Percentiles rank a stretch among this genome's conserved stretches.
phyloP scores from a whole-genome alignment of 2,797 vertebrate genomes.

The Coregonus sp. region DNA sequence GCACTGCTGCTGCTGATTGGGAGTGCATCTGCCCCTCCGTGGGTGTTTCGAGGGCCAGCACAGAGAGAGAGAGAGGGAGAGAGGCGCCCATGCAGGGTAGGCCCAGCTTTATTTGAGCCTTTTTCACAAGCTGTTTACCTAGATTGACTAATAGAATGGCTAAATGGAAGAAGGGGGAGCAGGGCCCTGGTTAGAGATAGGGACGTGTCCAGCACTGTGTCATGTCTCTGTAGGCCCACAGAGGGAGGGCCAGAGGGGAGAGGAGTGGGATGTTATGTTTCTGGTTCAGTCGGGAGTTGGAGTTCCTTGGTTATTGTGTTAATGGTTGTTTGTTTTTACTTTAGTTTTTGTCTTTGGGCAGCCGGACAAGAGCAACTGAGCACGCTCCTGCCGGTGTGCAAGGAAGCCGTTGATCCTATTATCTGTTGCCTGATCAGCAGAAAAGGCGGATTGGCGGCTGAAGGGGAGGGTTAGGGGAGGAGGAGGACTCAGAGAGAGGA shows the following conservation, averaged over 20 bases:
- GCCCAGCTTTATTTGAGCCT: conserved; percentile 30
- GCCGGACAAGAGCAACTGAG: conserved; percentile 35
- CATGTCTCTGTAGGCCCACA: conserved; percentile 21
- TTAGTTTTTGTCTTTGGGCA: conserved; percentile 28
- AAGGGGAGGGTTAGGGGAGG: conserved; percentile 18
- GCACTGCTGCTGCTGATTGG: conserved; percentile 47
- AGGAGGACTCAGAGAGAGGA: conserved; percentile 28
- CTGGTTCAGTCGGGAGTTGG: conserved; percentile 8
- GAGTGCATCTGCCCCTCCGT: conserved; percentile 47
- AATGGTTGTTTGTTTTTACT: conserved; percentile 40
- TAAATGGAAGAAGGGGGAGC: conserved; percentile 9
- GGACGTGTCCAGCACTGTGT: conserved; percentile 19
- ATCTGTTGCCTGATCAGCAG: conserved; percentile 53
- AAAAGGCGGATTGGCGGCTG: conserved; percentile 45
- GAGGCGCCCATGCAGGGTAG: conserved; percentile 30
- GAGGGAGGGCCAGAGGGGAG: not conserved
- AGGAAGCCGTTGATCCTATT: conserved; percentile 53
- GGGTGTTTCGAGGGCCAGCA: conserved; percentile 45
- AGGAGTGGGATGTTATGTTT: conserved; percentile 17
- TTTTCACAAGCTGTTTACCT: conserved; percentile 36
- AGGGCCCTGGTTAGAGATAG: conserved; percentile 14
- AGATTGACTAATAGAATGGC: conserved; percentile 17
- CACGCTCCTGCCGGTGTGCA: conserved; percentile 39
- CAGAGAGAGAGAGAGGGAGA: conserved; percentile 13
- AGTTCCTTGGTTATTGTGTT: conserved; percentile 37